Base-by-base conservation (phyloP, 30 jellyfish, hydroid and myxozoan species). In the Chrysaora quinquecirrha region DNA sequence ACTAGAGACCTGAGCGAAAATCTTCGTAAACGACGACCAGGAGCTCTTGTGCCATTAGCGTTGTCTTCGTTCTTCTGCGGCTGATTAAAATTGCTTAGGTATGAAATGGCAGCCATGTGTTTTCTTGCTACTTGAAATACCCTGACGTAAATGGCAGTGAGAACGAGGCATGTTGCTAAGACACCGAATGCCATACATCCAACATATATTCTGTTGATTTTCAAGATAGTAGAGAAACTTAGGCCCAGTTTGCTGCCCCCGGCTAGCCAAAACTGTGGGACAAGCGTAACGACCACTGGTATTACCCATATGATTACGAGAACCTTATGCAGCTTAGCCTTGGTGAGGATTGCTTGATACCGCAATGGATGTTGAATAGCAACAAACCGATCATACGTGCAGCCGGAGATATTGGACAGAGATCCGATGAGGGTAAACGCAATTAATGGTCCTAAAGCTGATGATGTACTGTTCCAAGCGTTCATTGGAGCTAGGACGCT, bases 291-390 rank as follows among this genome's bases (percentile, higher is more conserved):
- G 25, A 71, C 24, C 1, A 71, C 27, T 12, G 96, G 96, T 10
- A 78, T 61, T 0, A 54, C 75, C 96, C 96, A 87, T 6, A 77
- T 65, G 54, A 64, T 60, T 18, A 72, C 18, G 30, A 87, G 83
- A 21, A 77, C 49, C 52, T 21, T 50, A 34, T 49, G 73, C 30
- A 79, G 82, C 48, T 67, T 34, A 33, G 65, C 16, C 27, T 62
- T 60, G n/a, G 91, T 76, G 27, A 87, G 65, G 6, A 87, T 87
- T 9, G 96, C 66, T 2, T 76, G 75, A 78, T 87, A 87, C 28
- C 96, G 96, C 6, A 87, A 89, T 28, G 96, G 96, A 63, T 77
- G 34, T 14, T 78, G 86, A 4, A 87, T 71, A 0, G 96, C 96
- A 27, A 87, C 66, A 52, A 67, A 79, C 14, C 96, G 80, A 46